Conservation (phyloP, 2,888 invertebrate species). For the Caenorhabditis japonica region DNA sequence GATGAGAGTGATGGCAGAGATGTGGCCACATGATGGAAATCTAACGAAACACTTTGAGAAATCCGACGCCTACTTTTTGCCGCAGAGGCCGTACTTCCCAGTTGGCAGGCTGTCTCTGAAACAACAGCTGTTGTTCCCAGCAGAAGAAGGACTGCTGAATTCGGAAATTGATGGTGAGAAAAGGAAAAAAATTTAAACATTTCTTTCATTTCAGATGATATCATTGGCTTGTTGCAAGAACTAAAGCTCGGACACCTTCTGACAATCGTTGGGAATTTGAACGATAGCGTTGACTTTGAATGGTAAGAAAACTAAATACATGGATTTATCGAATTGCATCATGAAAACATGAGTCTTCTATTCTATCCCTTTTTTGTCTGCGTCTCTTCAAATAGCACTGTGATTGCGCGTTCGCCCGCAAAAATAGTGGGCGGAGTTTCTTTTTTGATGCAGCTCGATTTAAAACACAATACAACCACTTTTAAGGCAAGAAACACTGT, state of each 20-base stretch:
- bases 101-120: constrained; percentile 78
- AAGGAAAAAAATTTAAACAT: background rate
- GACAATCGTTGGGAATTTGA: constrained; percentile 77
- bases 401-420: too few species aligned
- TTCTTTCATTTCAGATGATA: constrained; percentile 37
- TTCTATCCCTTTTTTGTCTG: too few species aligned
- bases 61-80: constrained; percentile 79
- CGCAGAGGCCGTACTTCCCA: constrained; percentile 81
- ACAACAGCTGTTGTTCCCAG: constrained; percentile 51
- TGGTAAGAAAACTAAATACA: too few species aligned
- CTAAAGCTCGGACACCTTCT: constrained; percentile 75
- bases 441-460: too few species aligned
- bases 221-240: constrained; percentile 77
- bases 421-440: too few species aligned
- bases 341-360: too few species aligned
- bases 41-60: constrained; percentile 25
- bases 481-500: constrained; percentile 84
- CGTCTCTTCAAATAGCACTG: too few species aligned
- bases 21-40: constrained; percentile 86
- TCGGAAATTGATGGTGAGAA: constrained; percentile 14
- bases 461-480: background rate
- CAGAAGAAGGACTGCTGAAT: constrained; percentile 6
- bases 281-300: constrained; percentile 78
- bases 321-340: too few species aligned
- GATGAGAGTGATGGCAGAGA: constrained; percentile 90